phyloP scores from a whole-genome alignment of 2,888 invertebrate species.

The Anthophora plumipes region DNA sequence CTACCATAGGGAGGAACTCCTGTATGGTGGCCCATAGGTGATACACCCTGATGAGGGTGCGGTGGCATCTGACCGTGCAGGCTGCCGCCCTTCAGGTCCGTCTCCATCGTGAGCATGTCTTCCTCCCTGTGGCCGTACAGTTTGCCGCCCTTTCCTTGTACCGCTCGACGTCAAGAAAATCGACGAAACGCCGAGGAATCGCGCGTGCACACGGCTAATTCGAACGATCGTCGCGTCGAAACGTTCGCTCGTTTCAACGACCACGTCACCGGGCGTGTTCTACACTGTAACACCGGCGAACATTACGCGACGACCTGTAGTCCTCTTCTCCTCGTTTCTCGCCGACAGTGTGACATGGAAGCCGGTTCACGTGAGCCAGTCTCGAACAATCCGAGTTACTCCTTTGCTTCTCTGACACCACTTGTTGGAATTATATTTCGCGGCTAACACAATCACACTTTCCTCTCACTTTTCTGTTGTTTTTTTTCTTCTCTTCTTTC shows the following conservation, averaged over 20 bases:
- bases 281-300: slow-evolving; percentile 13
- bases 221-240: neutral
- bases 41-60: slow-evolving; percentile 89
- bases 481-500: too few relatives aligned
- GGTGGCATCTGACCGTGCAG: slow-evolving; percentile 94
- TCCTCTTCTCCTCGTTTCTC: neutral
- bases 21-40: slow-evolving; percentile 88
- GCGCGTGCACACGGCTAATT: neutral
- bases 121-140: slow-evolving; percentile 94
- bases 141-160: slow-evolving; percentile 86
- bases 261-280: neutral
- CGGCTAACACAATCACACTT: slow-evolving; percentile 12
- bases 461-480: too few relatives aligned
- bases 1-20: slow-evolving; percentile 88
- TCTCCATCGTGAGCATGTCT: slow-evolving; percentile 96
- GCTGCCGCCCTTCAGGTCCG: slow-evolving; percentile 95
- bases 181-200: slow-evolving; percentile 58
- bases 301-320: slow-evolving; percentile 27
- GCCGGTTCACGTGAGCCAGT: neutral
- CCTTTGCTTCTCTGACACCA: slow-evolving; percentile 10
- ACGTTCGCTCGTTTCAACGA: neutral
- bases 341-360: slow-evolving; percentile 35
- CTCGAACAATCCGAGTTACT: slow-evolving; percentile 12
- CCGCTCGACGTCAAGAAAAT: slow-evolving; percentile 63
- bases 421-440: slow-evolving; percentile 37